Evolutionary conservation across 1,140 invertebrate species (phyloP).

Genomic region (Mesaphorura yosii): DNA sequence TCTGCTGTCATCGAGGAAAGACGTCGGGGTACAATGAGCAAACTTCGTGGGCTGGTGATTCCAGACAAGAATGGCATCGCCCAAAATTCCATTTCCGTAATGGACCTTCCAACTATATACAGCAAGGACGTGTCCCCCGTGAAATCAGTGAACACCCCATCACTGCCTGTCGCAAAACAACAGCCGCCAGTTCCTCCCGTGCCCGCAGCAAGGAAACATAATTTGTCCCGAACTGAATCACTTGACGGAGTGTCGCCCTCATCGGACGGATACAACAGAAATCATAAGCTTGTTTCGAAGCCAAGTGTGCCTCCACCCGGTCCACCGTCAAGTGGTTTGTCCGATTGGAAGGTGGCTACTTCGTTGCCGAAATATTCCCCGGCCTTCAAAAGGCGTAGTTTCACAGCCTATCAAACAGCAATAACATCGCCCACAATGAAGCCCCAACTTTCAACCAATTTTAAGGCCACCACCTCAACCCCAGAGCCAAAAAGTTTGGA

Average conservation of each 20-base stretch:
- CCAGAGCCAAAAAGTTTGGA: conserved; percentile 47
- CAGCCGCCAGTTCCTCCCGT: conserved; percentile 19
- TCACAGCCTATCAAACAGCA: conserved; percentile 49
- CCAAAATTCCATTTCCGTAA: conserved; percentile 35
- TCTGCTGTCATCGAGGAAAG: conserved; percentile 68
- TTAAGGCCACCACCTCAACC: conserved; percentile 34
- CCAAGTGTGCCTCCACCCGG: neutral
- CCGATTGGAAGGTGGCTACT: conserved; percentile 26
- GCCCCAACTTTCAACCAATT: conserved; percentile 36
- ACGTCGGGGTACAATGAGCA: conserved; percentile 63
- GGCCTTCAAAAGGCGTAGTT: conserved; percentile 62
- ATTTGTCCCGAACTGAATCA: conserved; percentile 22
- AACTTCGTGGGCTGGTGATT: conserved; percentile 70
- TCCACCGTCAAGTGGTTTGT: neutral
- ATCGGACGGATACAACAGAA: conserved; percentile 8
- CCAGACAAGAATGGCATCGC: conserved; percentile 45
- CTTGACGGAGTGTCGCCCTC: conserved; percentile 15
- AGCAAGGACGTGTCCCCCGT: conserved; percentile 42
- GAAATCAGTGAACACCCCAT: conserved; percentile 33
- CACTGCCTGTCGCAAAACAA: conserved; percentile 34
- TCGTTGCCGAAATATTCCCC: conserved; percentile 65
- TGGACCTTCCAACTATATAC: conserved; percentile 68
- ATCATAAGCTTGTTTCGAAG: conserved; percentile 27
- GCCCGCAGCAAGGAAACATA: conserved; percentile 6
- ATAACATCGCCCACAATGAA: conserved; percentile 34